phyloP scores from a whole-genome alignment of 2,113 vertebrate genomes.

The Barbus barbus region DNA sequence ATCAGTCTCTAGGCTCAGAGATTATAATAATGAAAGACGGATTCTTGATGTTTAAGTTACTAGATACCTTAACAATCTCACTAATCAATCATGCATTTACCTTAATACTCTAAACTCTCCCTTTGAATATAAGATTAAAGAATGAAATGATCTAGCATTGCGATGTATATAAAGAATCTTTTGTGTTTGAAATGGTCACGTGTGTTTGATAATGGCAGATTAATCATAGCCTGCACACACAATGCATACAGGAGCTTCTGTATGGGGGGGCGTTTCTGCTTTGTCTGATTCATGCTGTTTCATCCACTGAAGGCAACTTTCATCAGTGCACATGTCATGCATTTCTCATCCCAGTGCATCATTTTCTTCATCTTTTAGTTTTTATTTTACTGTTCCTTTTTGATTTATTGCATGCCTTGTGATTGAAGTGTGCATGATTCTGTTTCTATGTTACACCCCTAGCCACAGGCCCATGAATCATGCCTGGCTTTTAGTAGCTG shows the following conservation, averaged over 20 bases:
- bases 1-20: not conserved
- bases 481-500: not conserved
- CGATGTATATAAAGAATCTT: too few relatives aligned
- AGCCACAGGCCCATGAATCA: not conserved
- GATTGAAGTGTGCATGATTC: not conserved
- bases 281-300: conserved; percentile 69
- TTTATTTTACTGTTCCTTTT: not conserved
- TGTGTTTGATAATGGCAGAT: conserved; percentile 4
- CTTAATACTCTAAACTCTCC: not conserved
- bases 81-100: too few relatives aligned
- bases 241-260: conserved; percentile 58
- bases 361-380: not conserved
- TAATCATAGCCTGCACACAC: conserved; percentile 18
- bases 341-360: not conserved
- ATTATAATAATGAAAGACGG: not conserved
- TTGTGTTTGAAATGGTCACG: not conserved
- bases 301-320: conserved; percentile 46
- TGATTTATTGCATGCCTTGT: not conserved
- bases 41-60: too few relatives aligned
- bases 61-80: too few relatives aligned
- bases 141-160: not conserved
- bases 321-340: not conserved
- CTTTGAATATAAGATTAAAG: not conserved
- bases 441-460: not conserved
- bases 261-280: conserved; percentile 74